Conservation (phyloP, 2,888 invertebrate species). For the Nipponacmea schrenckii region DNA sequence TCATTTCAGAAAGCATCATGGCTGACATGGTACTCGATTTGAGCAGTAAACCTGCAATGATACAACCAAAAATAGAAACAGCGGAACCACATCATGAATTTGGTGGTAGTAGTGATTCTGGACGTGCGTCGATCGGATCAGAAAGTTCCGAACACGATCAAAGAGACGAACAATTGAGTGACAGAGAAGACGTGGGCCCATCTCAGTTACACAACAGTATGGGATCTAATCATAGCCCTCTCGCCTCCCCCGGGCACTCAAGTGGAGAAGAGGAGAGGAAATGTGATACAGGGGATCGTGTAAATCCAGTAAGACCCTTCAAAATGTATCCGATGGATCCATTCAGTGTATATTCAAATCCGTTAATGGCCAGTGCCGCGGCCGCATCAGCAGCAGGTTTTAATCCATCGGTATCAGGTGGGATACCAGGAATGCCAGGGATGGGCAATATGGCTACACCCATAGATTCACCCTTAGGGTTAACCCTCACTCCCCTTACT, state of each 20-base stretch:
- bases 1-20: conserved; percentile 27
- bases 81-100: conserved; percentile 14
- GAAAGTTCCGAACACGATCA: conserved; percentile 16
- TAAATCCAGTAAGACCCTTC: conserved; percentile 41
- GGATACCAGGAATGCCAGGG: conserved; percentile 11
- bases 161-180: neutral
- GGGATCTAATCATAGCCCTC: neutral
- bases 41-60: conserved; percentile 14
- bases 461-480: conserved; percentile 28
- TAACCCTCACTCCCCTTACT: conserved; percentile 52
- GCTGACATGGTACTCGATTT: conserved; percentile 47
- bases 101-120: conserved; percentile 23
- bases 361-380: conserved; percentile 35
- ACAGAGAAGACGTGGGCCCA: neutral
- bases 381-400: conserved; percentile 24
- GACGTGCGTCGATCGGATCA: conserved; percentile 32
- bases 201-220: neutral
- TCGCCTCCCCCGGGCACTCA: conserved; percentile 1
- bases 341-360: conserved; percentile 36
- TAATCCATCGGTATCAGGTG: conserved; percentile 43
- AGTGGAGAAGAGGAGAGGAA: conserved; percentile 14
- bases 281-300: conserved; percentile 16
- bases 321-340: conserved; percentile 54
- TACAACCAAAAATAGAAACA: conserved; percentile 36
- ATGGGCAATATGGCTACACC: neutral